Evolutionary conservation across 2,797 vertebrate species (phyloP), one percentile per base, ranked within the genome.

Genomic region (Lerista edwardsae): DNA sequence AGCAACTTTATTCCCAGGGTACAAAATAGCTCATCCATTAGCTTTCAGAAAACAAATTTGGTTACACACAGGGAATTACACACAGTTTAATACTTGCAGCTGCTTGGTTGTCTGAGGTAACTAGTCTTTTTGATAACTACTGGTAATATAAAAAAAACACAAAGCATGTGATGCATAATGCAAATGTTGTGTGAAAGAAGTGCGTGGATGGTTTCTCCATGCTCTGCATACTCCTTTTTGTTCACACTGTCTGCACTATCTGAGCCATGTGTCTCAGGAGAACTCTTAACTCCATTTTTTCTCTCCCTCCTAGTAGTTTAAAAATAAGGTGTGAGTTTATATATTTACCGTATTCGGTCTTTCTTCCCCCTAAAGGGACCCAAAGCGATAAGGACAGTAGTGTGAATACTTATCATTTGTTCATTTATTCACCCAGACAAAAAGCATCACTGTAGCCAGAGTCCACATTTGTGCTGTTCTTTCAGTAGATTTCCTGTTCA

Each of bases 401-500:
- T 59, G 31, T 72, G 75, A 47, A 61, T 82, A 47, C 69, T 36
- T 76, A 17, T 79, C 19, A 8, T 36, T 72, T 82, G 55, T 72
- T 82, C 39, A 8, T 51, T 6, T 59, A n/a, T 31, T 59, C 4
- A 80, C 12, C 27, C 64, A 74, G 21, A 83, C 85, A 15, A 71
- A 64, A 81, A 47, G 29, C 88, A 74, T 41, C 47, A 19, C 9
- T 25, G 62, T 39, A 27, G 3, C 61, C 36, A n/a, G 21, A 7
- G 57, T 91, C 61, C 10, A 11, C 41, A 74, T 72, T 75, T 88
- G 21, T 64, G 69, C 29, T 82, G 57, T 31, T 25, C 36, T 82
- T 9, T 11, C 29, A 62, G 27, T 44, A 62, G 71, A 62, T 62
- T 39, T 64, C 19, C 41, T 44, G 62, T 57, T n/a, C 5, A 21